Conservation (phyloP, 2,888 invertebrate genomes). For the Tromatobia lineatoria region DNA sequence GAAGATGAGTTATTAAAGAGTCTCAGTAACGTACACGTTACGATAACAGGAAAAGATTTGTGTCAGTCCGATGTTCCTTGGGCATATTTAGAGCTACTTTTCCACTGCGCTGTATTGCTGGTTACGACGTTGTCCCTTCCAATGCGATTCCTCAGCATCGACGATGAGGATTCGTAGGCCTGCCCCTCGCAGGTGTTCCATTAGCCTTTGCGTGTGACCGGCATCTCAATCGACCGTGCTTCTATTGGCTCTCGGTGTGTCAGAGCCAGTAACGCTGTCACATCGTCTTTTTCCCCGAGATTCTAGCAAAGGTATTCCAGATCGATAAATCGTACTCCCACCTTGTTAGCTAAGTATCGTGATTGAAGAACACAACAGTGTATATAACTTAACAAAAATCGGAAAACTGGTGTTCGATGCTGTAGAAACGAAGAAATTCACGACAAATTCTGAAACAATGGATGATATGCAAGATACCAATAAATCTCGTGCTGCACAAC, state of each 20-base stretch:
- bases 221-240: conserved; percentile 55
- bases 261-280: conserved; percentile 39
- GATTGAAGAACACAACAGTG: conserved; percentile 5
- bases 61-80: conserved; percentile 38
- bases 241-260: conserved; percentile 52
- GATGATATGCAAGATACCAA: not conserved
- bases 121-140: conserved; percentile 33
- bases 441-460: not conserved
- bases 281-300: conserved; percentile 31
- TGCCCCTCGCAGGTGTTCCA: conserved; percentile 50
- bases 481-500: not conserved
- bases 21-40: conserved; percentile 20
- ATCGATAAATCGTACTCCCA: conserved; percentile 41
- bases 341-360: not conserved
- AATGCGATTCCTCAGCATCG: conserved; percentile 8
- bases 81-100: conserved; percentile 14
- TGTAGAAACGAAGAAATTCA: not conserved
- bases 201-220: conserved; percentile 56
- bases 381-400: not conserved
- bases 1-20: conserved; percentile 44
- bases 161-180: not conserved
- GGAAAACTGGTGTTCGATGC: not conserved
- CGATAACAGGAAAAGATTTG: conserved; percentile 50
- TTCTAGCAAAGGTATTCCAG: conserved; percentile 30
- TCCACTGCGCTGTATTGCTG: conserved; percentile 9